A percentile compares a stretch with the other conserved stretches of the same genome.
Evolutionary conservation across 2,888 invertebrate genomes (phyloP).

Genomic region (Drosophila meridiana): DNA sequence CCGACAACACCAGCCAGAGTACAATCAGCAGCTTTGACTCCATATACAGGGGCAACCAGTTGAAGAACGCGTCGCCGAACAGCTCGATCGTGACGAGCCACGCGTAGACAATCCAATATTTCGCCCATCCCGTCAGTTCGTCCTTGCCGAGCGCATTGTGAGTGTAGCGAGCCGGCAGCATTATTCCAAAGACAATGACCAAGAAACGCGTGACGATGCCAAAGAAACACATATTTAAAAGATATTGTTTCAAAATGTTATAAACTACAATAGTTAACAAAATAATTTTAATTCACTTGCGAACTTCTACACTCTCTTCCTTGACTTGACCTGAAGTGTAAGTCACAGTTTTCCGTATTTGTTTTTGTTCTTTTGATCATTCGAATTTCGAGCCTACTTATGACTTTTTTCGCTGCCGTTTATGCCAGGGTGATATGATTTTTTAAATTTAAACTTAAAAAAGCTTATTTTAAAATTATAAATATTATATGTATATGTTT

Average conservation of each 20-base stretch:
- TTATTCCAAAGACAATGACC: conserved; percentile 52
- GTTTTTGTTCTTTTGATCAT: neutral
- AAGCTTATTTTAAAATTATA: too few species aligned
- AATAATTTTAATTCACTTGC: conserved; percentile 5
- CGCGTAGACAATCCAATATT: conserved; percentile 88
- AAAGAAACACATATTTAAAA: conserved; percentile 45
- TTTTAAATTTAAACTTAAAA: too few species aligned
- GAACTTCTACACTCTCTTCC: neutral
- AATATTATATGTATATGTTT: too few species aligned
- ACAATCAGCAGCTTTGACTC: conserved; percentile 58
- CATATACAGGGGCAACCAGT: conserved; percentile 94
- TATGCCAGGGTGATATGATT: too few species aligned
- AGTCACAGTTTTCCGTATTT: neutral
- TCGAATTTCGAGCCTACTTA: neutral
- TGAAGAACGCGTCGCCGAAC: conserved; percentile 96
- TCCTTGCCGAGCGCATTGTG: conserved; percentile 35
- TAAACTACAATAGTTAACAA: conserved; percentile 1
- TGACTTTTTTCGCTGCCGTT: neutral
- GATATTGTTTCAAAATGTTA: conserved; percentile 9
- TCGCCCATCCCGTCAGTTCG: conserved; percentile 51
- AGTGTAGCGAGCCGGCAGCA: conserved; percentile 61
- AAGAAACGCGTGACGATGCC: conserved; percentile 45
- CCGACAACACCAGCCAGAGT: conserved; percentile 53
- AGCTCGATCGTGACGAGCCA: conserved; percentile 97
- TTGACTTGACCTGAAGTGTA: conserved; percentile 5